A percentile compares a stretch with the other conserved stretches of the same genome.
Evolutionary conservation across 2,888 invertebrate species (phyloP).

Genomic region (Oligia latruncula): DNA sequence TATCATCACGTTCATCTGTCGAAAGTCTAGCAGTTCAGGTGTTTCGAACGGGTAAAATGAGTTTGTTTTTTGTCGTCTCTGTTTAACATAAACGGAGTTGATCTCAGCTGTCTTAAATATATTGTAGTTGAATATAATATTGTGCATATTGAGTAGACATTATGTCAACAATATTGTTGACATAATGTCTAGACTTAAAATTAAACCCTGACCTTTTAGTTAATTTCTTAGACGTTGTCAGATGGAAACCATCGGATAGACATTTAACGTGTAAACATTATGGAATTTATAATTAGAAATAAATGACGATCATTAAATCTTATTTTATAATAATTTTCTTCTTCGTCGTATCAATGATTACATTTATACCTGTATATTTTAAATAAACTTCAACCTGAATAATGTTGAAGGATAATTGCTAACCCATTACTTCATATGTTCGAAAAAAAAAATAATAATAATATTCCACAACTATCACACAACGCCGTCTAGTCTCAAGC

Average conservation of each 20-base stretch:
- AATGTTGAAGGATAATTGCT: too few relatives aligned
- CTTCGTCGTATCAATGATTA: too few relatives aligned
- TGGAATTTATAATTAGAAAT: background rate
- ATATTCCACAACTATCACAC: too few relatives aligned
- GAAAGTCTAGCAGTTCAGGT: conserved; percentile 18
- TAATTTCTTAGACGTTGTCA: background rate
- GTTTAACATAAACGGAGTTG: conserved; percentile 36
- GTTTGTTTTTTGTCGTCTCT: conserved; percentile 26
- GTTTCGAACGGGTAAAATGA: conserved; percentile 44
- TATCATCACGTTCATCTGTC: conserved; percentile 17
- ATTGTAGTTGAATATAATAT: background rate
- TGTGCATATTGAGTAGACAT: background rate
- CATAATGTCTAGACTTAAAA: background rate
- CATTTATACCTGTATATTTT: too few relatives aligned
- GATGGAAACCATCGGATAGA: background rate
- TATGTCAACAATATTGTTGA: background rate
- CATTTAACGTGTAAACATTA: background rate
- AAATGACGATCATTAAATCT: background rate
- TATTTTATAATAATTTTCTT: too few relatives aligned
- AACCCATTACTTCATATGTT: too few relatives aligned
- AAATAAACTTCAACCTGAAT: too few relatives aligned
- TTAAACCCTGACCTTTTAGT: background rate
- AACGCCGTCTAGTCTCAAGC: too few relatives aligned
- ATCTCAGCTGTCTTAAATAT: background rate
- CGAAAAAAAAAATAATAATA: too few relatives aligned